Base-by-base conservation (phyloP, 1,140 invertebrate species). In the Parasteatoda tepidariorum region DNA sequence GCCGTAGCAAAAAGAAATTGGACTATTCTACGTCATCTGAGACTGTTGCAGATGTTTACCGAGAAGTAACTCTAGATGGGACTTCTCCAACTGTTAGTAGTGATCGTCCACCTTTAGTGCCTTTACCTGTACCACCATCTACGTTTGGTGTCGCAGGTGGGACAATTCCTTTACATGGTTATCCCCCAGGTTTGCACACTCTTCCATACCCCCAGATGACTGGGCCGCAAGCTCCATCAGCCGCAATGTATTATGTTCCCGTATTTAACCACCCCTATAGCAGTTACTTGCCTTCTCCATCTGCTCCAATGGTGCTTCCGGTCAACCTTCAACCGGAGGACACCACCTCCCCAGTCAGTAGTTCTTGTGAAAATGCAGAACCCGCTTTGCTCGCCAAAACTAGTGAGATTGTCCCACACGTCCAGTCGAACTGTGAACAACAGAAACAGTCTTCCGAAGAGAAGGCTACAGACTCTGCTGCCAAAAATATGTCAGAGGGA, bases 211-310 rank as follows among this genome's bases (percentile, higher is more conserved):
- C 75, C 33, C 75, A 78, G 28, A 78, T 78, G 75, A 67, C 61
- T 64, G 75, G 75, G 18, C 75, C 75, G 22, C 75, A 78, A 55
- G 75, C 75, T 28, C 75, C 75, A 4, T 82, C 78, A 22, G 41
- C 78, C 62, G 78, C 78, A 31, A 82, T 82, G 78, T 82, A 82
- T 71, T 82, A 82, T 70, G 78, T 82, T 62, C 78, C 78, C 55
- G 78, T 82, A n/a, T 82, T 82, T 30, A 82, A 82, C n/a, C 78
- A 82, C 55, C 76, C 76, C 18, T 82, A 82, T 41, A 54, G 78
- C 34, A 71, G 78, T 31, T 82, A 82, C 31, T 59, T 82, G 22
- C 67, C 66, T 18, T 59, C 78, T 15, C 78, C 78, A 24, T 78
- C 75, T 18, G 66, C 78, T 41, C 78, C 78, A 31, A 71, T 82